Evolutionary conservation across 92 coral and sea anemone genomes (phyloP).

Genomic region (Galaxea fascicularis): DNA sequence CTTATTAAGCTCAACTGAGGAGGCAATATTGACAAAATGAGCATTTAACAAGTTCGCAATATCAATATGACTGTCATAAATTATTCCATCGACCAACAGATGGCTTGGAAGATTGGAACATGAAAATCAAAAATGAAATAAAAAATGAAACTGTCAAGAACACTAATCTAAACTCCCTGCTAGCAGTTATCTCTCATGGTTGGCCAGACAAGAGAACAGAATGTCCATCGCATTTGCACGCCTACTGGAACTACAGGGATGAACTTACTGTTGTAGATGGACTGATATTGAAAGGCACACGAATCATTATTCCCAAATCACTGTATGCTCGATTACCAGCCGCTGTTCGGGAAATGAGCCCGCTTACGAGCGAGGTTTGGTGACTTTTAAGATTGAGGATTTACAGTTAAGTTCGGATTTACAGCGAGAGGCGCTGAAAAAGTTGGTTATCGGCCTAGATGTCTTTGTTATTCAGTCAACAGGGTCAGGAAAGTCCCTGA

Average conservation of each 20-base stretch:
- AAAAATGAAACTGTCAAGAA: conserved; percentile 67
- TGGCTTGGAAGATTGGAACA: no score
- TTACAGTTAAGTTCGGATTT: no score
- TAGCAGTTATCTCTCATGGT: conserved; percentile 66
- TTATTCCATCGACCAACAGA: no score
- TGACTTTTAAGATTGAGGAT: not conserved
- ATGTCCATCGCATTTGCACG: conserved; percentile 67
- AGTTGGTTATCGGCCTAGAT: conserved; percentile 17
- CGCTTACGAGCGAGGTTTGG: conserved; percentile 5
- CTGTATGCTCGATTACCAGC: no score
- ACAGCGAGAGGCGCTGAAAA: no score
- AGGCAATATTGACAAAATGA: no score
- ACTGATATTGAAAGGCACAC: conserved; percentile 68
- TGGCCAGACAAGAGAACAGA: conserved; percentile 74
- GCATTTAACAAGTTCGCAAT: no score
- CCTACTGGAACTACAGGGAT: conserved; percentile 72
- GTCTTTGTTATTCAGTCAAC: conserved; percentile 38
- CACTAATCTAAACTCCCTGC: conserved; percentile 49
- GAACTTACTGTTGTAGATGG: conserved; percentile 67
- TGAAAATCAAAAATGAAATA: conserved; percentile 43
- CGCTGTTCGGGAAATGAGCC: no score
- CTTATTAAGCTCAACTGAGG: no score
- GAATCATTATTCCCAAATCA: conserved; percentile 58
- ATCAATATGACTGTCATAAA: no score
- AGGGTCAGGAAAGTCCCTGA: no score